Evolutionary conservation across 2,888 invertebrate genomes (phyloP), one percentile per base, ranked within the genome.

Genomic region (Leucophenga maculata): DNA sequence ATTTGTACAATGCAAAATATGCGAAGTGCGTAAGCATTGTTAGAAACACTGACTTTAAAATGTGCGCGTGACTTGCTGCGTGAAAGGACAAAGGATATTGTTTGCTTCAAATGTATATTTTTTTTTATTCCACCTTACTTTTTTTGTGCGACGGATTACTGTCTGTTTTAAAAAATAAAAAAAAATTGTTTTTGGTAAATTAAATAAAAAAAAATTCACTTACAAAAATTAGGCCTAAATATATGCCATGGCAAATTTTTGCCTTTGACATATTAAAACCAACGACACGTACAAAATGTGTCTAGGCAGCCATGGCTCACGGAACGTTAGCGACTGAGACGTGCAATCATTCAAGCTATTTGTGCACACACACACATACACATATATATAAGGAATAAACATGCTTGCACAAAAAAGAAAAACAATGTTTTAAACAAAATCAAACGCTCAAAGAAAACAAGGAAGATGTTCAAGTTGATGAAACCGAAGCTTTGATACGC

Each of bases 131-230:
- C n/a, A 4, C 26, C 4, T 26, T 26, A 26, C 2, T 26, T 39
- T 39, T 39, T 3, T 39, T 39, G 8, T 39, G 39, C 39, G 39
- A 6, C 39, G 39, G 6, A 9, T 6, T 9, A 1, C 8, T 6
- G 11, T 39, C 11, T 39, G 13, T 26, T 55, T 20, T 22, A 48
- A 48, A 64, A 48, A 64, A 48, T 46, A 64, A 64, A 64, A 48
- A 64, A n/a, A n/a, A n/a, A n/a, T n/a, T n/a, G n/a, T n/a, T n/a
- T n/a, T n/a, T n/a, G n/a, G n/a, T n/a, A n/a, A n/a, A n/a, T n/a
- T n/a, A n/a, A n/a, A n/a, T n/a, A n/a, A n/a, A n/a, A 64, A 32
- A 48, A 26, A 64, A 22, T 64, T 46, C 62, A 64, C 62, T 64
- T 64, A n/a, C 4, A 26, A 46, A 64, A 64, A 64, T 64, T 64